Evolutionary conservation across 2,888 invertebrate genomes (phyloP).

Genomic region (Caenorhabditis doughertyi): DNA sequence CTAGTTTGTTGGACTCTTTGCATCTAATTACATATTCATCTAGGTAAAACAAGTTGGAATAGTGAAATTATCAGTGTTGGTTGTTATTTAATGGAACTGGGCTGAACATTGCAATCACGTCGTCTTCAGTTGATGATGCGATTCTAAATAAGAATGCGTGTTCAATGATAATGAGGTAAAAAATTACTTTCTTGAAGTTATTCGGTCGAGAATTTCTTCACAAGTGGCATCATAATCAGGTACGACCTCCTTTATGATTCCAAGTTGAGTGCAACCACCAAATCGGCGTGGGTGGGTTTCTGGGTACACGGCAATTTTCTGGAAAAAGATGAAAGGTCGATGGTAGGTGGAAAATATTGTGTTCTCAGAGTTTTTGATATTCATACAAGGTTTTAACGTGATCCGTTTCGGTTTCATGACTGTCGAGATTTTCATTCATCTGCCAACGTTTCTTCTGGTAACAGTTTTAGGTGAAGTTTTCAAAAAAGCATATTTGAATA

Average conservation of each 20-base stretch:
- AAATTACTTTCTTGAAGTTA: constrained; percentile 90
- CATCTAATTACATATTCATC: constrained; percentile 35
- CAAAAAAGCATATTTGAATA: too few relatives aligned
- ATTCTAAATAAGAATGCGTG: constrained; percentile 38
- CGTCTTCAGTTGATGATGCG: constrained; percentile 46
- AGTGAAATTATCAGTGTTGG: constrained; percentile 20
- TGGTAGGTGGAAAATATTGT: too few relatives aligned
- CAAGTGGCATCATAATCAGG: constrained; percentile 95
- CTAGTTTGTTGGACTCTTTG: constrained; percentile 18
- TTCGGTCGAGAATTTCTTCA: constrained; percentile 94
- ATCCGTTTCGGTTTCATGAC: too few relatives aligned
- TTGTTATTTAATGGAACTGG: constrained; percentile 49
- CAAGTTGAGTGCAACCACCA: constrained; percentile 28
- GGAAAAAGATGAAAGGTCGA: too few relatives aligned
- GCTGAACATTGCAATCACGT: constrained; percentile 49
- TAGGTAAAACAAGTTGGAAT: constrained; percentile 1
- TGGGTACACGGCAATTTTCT: constrained; percentile 32
- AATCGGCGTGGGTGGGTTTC: constrained; percentile 49
- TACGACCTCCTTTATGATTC: constrained; percentile 85
- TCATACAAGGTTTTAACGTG: too few relatives aligned
- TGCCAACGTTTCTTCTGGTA: too few relatives aligned
- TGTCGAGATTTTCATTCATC: too few relatives aligned
- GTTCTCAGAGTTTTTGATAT: too few relatives aligned
- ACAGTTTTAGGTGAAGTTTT: too few relatives aligned
- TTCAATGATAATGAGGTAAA: background rate